Conservation (phyloP, 1,140 invertebrate genomes). For the Nephila pilipes region DNA sequence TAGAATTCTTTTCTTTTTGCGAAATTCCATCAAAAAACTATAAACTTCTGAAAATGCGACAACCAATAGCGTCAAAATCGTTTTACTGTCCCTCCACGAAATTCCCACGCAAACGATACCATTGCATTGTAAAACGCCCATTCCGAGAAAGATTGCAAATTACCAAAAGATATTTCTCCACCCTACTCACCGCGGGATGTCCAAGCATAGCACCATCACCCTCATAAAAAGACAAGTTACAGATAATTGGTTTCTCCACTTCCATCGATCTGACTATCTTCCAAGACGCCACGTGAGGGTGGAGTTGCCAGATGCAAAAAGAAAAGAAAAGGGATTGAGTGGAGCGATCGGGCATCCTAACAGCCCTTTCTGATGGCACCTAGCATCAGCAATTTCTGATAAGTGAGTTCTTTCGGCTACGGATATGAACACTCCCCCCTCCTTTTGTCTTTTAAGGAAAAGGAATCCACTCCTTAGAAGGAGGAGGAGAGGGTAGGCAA, state of each 20-base stretch:
- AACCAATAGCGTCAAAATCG: too few relatives aligned
- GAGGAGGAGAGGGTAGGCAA: background rate
- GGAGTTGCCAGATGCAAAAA: background rate
- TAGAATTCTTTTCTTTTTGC: too few relatives aligned
- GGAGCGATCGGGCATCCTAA: background rate
- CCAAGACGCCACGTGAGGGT: background rate
- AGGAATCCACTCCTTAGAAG: background rate
- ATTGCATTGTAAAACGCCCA: background rate
- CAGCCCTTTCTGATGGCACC: conserved; percentile 18
- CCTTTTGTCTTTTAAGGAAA: background rate
- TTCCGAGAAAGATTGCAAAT: background rate
- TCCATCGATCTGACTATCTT: conserved; percentile 16
- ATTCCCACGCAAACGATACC: too few relatives aligned
- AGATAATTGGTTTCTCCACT: conserved; percentile 47
- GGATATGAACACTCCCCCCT: conserved; percentile 3
- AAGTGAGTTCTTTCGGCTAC: conserved; percentile 24
- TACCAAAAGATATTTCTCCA: background rate
- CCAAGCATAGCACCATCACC: background rate
- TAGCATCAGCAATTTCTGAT: conserved; percentile 69
- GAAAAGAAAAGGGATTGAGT: background rate
- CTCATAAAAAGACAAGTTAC: conserved; percentile 26
- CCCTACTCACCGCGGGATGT: background rate
- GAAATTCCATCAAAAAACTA: too few relatives aligned
- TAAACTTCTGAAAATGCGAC: too few relatives aligned
- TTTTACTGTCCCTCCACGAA: too few relatives aligned